Evolutionary conservation across 2,113 vertebrate species (phyloP).

Genomic region (Tamias sibiricus): DNA sequence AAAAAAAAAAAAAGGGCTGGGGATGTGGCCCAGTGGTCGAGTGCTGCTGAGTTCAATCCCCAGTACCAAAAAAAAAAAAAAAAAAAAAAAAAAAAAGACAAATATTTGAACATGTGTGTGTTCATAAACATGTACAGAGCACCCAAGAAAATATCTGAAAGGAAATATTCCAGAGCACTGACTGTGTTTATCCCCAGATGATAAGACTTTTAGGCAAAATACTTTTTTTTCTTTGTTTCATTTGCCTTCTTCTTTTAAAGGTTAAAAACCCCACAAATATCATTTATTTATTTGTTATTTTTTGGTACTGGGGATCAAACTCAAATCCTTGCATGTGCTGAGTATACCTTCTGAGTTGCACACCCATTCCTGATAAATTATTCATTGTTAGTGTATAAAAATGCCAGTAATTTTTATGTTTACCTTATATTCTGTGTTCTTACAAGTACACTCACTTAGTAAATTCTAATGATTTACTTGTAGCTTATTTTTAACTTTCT

Average conservation of each 20-base stretch:
- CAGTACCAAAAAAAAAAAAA: slow-evolving; percentile 40
- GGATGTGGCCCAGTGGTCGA: no score
- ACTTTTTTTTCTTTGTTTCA: not conserved
- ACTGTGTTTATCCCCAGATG: not conserved
- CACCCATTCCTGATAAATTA: not conserved
- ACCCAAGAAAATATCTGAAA: slow-evolving; percentile 8
- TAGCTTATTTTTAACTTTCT: not conserved
- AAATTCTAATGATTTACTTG: not conserved
- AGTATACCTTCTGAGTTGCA: no score
- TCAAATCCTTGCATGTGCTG: no score
- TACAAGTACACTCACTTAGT: not conserved
- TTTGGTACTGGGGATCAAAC: no score
- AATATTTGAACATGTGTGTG: not conserved
- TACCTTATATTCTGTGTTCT: not conserved
- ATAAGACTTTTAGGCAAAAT: not conserved
- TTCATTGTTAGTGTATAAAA: not conserved
- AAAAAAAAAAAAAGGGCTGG: no score
- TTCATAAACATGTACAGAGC: not conserved
- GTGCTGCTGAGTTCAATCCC: no score
- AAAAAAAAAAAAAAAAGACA: slow-evolving; percentile 23
- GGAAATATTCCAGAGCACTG: not conserved
- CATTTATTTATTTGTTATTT: not conserved
- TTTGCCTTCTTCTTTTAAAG: not conserved
- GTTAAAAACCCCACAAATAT: not conserved
- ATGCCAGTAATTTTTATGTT: not conserved